Evolutionary conservation across 2,113 vertebrate species (phyloP), one percentile per base, ranked within the genome.

Genomic region (Caracal caracal): DNA sequence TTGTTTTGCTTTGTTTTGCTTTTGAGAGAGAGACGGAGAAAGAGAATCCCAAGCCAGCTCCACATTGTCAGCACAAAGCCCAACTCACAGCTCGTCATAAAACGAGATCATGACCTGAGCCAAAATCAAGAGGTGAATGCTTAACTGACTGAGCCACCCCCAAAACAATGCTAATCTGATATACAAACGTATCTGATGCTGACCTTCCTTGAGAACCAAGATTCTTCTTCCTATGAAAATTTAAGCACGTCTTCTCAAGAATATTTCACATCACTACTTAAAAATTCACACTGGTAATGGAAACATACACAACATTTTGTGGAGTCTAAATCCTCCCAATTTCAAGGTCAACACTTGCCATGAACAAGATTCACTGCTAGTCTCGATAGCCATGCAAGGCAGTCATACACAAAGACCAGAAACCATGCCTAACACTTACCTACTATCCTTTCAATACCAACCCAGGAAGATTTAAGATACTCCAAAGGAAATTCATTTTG

Each of bases 291-390:
- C 40, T 80, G 13, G 61, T 28, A 11, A 75, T 30, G 7, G 35
- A 84, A 75, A 75, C 2, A 5, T 6, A 89, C n/a, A 9, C 12
- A 6, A 2, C 4, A 33, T 51, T 51, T 83, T 19, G 37, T 6
- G 22, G 17, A 51, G 16, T 30, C 43, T 92, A 35, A 85, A 35
- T 9, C 3, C 35, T 68, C 30, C 11, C 11, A 56, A 3, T 37
- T 37, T 90, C 47, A 84, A 82, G 19, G 13, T 35, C 47, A 15
- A 37, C 3, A 63, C 33, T 17, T 24, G 2, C 43, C 22, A 59
- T 0, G 13, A 1, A 4, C 0, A 8, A 33, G 47, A 63, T 2
- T n/a, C n/a, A 47, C 22, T 35, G 24, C 61, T 47, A 8, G 15
- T 9, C 10, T 5, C 10, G 49, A 28, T 0, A 85, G 30, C 3